These are phyloP conservation scores for Hormaphis cornu DNA, from an alignment of 1,140 invertebrate species.

Conservation along the genomic window DNA sequence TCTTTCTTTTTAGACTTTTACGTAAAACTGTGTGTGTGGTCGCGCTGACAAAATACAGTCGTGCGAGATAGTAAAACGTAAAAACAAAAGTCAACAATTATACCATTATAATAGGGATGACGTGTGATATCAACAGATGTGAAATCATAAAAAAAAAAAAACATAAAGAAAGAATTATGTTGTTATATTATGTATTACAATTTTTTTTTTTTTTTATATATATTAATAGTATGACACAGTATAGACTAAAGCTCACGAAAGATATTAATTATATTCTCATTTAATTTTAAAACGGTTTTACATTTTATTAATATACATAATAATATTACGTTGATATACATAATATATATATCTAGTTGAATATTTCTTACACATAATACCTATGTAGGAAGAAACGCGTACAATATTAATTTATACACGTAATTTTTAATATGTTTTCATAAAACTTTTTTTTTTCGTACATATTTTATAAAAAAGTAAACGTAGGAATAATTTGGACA, in stretches of 20 bases:
- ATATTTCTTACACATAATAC: neutral
- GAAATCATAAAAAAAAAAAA: no score
- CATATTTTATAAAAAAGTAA: conserved; percentile 23
- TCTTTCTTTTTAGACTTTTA: neutral
- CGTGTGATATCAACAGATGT: neutral
- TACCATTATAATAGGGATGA: neutral
- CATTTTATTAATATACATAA: no score
- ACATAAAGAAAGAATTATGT: no score
- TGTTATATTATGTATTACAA: no score
- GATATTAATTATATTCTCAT: no score
- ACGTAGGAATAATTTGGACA: conserved; percentile 31
- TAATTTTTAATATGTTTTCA: neutral
- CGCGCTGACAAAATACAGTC: no score
- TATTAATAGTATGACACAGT: no score
- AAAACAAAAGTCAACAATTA: neutral
- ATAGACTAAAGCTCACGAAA: conserved; percentile 15
- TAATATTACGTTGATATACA: no score
- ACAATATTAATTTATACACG: neutral
- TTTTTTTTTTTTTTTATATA: no score
- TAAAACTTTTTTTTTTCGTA: neutral
- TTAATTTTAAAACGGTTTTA: no score
- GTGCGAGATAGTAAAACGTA: no score
- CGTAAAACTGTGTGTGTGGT: neutral
- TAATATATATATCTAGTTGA: neutral
- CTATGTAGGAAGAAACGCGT: neutral